Conservation (phyloP, 2,888 invertebrate species). For the Antheraea yamamai region DNA sequence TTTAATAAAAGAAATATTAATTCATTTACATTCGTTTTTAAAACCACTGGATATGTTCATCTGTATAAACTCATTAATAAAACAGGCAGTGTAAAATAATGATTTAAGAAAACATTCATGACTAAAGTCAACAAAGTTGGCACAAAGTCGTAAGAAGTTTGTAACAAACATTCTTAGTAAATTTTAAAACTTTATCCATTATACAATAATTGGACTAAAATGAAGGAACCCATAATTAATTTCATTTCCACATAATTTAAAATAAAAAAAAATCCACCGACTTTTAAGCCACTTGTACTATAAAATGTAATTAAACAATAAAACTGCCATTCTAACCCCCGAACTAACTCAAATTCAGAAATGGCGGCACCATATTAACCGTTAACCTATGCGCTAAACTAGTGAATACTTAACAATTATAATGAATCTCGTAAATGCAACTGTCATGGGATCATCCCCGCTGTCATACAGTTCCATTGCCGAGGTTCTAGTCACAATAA, state of each 20-base stretch:
- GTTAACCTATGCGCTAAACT: conserved; percentile 61
- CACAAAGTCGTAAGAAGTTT: conserved; percentile 10
- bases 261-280: background rate
- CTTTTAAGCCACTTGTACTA: conserved; percentile 26
- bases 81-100: conserved; percentile 52
- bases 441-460: conserved; percentile 34
- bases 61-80: conserved; percentile 34
- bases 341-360: conserved; percentile 81
- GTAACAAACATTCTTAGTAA: conserved; percentile 18
- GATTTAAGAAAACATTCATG: conserved; percentile 44
- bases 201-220: background rate
- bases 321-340: conserved; percentile 66
- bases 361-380: conserved; percentile 70
- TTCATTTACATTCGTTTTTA: conserved; percentile 40
- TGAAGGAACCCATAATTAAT: background rate
- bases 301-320: conserved; percentile 48
- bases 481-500: conserved; percentile 53
- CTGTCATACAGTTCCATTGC: conserved; percentile 43
- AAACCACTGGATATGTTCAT: conserved; percentile 54
- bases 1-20: conserved; percentile 27
- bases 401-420: conserved; percentile 77
- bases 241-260: background rate
- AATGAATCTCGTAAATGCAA: conserved; percentile 62
- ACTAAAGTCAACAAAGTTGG: background rate
- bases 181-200: background rate